Evolutionary conservation across 37 sponge, comb jelly and placozoan species (phyloP).

Genomic region (Aplysina aerophoba): DNA sequence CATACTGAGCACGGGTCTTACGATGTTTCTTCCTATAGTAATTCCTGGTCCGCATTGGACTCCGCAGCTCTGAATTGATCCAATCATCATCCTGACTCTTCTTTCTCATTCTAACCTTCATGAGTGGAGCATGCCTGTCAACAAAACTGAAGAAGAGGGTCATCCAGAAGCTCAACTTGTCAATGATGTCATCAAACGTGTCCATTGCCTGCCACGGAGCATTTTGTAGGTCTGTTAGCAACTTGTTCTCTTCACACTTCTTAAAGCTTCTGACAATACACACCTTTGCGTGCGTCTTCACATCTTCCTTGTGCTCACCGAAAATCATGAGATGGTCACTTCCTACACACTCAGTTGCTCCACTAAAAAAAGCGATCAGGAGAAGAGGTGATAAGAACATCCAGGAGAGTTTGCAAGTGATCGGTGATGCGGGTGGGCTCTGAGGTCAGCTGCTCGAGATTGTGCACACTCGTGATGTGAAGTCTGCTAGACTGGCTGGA

Average conservation of each 20-base stretch:
- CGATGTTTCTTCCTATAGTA: no score
- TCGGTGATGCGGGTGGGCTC: conserved; percentile 13
- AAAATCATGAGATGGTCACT: conserved; percentile 24
- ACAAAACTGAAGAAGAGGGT: neutral
- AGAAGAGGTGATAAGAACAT: conserved; percentile 11
- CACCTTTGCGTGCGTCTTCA: conserved; percentile 5
- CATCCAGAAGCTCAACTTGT: neutral
- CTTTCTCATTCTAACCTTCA: no score
- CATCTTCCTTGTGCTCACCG: neutral
- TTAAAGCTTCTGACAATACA: conserved; percentile 2
- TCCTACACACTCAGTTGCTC: conserved; percentile 6
- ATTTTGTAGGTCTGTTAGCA: neutral
- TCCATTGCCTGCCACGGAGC: conserved; percentile 4
- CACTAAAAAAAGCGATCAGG: neutral
- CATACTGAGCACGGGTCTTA: neutral
- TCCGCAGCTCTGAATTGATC: no score
- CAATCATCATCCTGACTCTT: no score
- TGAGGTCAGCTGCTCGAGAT: conserved; percentile 2
- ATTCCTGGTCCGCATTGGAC: no score
- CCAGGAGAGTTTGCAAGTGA: conserved; percentile 1
- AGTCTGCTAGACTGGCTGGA: neutral
- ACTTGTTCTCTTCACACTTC: conserved; percentile 2
- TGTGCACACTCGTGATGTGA: neutral
- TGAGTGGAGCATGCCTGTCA: neutral
- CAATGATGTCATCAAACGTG: neutral